Evolutionary conservation across 2,797 vertebrate genomes (phyloP).

Genomic region (Chrysolophus pictus): DNA sequence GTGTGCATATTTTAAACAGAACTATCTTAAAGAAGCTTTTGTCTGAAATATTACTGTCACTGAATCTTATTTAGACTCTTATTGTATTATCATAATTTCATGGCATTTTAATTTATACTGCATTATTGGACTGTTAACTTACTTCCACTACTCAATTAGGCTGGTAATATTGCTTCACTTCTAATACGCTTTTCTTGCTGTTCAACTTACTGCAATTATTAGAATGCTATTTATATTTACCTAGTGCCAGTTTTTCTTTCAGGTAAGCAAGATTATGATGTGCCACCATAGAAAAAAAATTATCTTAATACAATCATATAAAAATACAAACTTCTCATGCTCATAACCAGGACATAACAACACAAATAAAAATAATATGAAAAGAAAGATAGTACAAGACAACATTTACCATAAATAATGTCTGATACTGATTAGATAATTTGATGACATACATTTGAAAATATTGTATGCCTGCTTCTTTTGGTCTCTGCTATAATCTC

Average conservation of each 20-base stretch:
- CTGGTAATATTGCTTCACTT: constrained; percentile 65
- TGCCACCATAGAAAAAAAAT: not conserved
- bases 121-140: constrained; percentile 70
- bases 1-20: constrained; percentile 33
- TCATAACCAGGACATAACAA: not conserved
- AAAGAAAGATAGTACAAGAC: not conserved
- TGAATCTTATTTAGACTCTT: constrained; percentile 67
- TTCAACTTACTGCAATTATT: constrained; percentile 66
- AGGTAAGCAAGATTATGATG: constrained; percentile 31
- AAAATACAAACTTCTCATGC: not conserved
- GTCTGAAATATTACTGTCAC: constrained; percentile 50
- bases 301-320: not conserved
- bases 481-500: not conserved
- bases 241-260: not conserved
- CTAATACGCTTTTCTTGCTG: constrained; percentile 50
- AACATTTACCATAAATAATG: not conserved
- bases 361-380: not conserved
- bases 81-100: constrained; percentile 71
- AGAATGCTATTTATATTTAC: constrained; percentile 64
- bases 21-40: constrained; percentile 60
- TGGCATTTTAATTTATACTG: constrained; percentile 75
- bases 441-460: not conserved
- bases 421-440: constrained; percentile 1
- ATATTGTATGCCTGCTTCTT: not conserved
- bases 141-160: constrained; percentile 71